Evolutionary conservation across 2,113 vertebrate genomes (phyloP).

Genomic region (Tachysurus fulvidraco): DNA sequence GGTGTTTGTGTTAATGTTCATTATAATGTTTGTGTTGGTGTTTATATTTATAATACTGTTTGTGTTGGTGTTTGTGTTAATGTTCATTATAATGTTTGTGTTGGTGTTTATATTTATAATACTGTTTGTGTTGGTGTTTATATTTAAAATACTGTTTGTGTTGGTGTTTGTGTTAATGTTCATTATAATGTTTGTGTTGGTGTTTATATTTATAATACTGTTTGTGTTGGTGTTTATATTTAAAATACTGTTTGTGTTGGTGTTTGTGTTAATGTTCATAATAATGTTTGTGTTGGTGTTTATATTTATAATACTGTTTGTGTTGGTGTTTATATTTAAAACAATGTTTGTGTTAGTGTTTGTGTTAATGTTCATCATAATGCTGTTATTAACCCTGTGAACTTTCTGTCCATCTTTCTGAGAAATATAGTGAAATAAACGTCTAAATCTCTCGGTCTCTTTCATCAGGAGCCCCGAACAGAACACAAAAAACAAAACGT

Average conservation of each 20-base stretch:
- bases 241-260: background rate
- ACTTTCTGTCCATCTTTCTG: no score
- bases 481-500: no score
- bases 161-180: background rate
- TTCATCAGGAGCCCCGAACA: no score
- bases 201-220: background rate
- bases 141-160: background rate
- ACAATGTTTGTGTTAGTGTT: background rate
- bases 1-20: background rate
- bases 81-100: background rate
- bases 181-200: background rate
- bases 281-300: background rate
- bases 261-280: background rate
- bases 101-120: background rate
- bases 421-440: no score
- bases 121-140: background rate
- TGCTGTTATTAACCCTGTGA: background rate
- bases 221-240: background rate
- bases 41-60: background rate
- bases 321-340: background rate
- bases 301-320: no score
- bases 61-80: background rate
- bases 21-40: background rate
- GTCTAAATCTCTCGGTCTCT: no score
- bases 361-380: background rate